Conservation (phyloP, 2,797 vertebrate genomes). For the Sebastes itinus region DNA sequence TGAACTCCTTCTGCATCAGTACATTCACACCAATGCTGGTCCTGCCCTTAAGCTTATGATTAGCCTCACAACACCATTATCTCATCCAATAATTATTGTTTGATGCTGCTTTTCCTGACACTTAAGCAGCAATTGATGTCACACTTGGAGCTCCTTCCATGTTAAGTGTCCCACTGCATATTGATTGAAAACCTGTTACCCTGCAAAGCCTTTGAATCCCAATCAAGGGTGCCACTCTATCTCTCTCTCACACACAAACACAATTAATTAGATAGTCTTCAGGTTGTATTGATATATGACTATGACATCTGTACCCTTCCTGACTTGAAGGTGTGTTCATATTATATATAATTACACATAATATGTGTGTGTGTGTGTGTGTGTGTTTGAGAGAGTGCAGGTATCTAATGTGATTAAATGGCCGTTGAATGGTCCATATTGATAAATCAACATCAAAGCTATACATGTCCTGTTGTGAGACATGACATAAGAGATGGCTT, state of each 20-base stretch:
- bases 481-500: not conserved
- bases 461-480: not conserved
- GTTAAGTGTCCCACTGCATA: slow-evolving; percentile 18
- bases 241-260: not conserved
- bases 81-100: slow-evolving; percentile 18
- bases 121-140: slow-evolving; percentile 34
- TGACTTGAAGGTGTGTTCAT: not conserved
- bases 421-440: not conserved
- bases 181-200: slow-evolving; percentile 36
- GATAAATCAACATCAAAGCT: not conserved
- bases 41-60: not conserved
- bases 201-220: slow-evolving; percentile 13
- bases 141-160: slow-evolving; percentile 4
- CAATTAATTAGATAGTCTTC: not conserved
- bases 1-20: not conserved
- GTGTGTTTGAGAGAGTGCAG: not conserved
- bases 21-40: not conserved
- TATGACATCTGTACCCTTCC: not conserved
- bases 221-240: slow-evolving; percentile 16
- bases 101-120: slow-evolving; percentile 23
- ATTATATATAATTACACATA: too few species aligned
- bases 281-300: slow-evolving; percentile 7
- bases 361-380: not conserved
- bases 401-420: not conserved
- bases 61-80: not conserved